Percentiles rank a stretch among this genome's conserved stretches.
phyloP scores from a whole-genome alignment of 2,113 vertebrate species.

The Epinephelus cyanopodus region DNA sequence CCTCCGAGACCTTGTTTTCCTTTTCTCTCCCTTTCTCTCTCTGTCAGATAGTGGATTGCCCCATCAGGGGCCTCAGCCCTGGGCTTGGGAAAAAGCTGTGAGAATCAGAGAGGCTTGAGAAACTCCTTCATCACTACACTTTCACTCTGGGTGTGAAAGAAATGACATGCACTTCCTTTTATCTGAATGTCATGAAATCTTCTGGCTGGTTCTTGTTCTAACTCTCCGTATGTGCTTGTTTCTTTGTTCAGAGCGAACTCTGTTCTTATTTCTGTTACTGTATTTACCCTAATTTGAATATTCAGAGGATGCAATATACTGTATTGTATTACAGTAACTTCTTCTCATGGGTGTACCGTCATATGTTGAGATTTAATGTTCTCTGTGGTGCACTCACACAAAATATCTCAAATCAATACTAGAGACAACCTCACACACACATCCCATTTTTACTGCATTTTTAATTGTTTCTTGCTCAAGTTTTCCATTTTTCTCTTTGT shows the following conservation, averaged over 20 bases:
- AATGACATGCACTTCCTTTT: constrained; percentile 69
- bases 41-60: constrained; percentile 66
- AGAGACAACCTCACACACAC: constrained; percentile 29
- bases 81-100: constrained; percentile 63
- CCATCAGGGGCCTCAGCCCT: constrained; percentile 62
- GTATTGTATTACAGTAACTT: constrained; percentile 8
- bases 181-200: constrained; percentile 59
- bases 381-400: constrained; percentile 28
- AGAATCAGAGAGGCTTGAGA: constrained; percentile 67
- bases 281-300: constrained; percentile 49
- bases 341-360: constrained; percentile 19
- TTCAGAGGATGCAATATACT: constrained; percentile 19
- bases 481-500: constrained; percentile 42
- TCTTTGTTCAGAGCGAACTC: constrained; percentile 38
- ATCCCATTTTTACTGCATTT: constrained; percentile 57
- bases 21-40: constrained; percentile 30
- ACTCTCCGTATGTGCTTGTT: constrained; percentile 2
- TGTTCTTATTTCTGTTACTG: constrained; percentile 21
- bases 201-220: constrained; percentile 34
- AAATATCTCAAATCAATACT: constrained; percentile 42
- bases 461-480: constrained; percentile 57
- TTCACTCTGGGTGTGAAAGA: constrained; percentile 62
- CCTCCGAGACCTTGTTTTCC: constrained; percentile 52
- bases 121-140: constrained; percentile 61
- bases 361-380: constrained; percentile 34